Conservation (phyloP, 2,113 vertebrate genomes). For the Phalacrocorax pelagicus region DNA sequence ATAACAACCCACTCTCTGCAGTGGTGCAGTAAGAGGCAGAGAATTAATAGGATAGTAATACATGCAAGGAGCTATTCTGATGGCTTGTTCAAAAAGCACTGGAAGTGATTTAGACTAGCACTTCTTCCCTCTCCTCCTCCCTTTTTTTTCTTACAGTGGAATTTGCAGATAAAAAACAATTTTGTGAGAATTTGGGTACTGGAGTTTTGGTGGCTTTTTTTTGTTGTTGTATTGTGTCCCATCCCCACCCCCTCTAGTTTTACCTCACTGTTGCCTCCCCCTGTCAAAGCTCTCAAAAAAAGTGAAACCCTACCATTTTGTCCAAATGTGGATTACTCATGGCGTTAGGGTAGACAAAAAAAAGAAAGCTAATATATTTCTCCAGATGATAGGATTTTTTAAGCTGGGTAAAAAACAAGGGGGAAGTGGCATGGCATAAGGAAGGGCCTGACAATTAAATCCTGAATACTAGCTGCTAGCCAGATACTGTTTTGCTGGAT, state of each 20-base stretch:
- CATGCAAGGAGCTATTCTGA: not conserved
- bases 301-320: not conserved
- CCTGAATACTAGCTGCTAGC: not conserved
- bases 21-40: not conserved
- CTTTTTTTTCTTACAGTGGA: not conserved
- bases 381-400: not conserved
- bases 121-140: not conserved
- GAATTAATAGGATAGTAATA: not conserved
- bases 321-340: not conserved
- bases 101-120: not conserved
- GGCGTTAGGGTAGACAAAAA: not conserved
- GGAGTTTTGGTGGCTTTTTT: not conserved
- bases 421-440: not conserved
- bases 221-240: not conserved
- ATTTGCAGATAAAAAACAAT: accelerated
- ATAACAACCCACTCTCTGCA: not conserved
- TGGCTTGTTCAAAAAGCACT: not conserved
- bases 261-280: not conserved
- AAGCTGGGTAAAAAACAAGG: not conserved
- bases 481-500: not conserved
- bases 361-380: not conserved
- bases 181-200: not conserved
- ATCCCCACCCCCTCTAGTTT: not conserved
- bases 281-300: not conserved
- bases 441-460: not conserved